Evolutionary conservation across 2,888 invertebrate species (phyloP).

Genomic region (Epicampocera succincta): DNA sequence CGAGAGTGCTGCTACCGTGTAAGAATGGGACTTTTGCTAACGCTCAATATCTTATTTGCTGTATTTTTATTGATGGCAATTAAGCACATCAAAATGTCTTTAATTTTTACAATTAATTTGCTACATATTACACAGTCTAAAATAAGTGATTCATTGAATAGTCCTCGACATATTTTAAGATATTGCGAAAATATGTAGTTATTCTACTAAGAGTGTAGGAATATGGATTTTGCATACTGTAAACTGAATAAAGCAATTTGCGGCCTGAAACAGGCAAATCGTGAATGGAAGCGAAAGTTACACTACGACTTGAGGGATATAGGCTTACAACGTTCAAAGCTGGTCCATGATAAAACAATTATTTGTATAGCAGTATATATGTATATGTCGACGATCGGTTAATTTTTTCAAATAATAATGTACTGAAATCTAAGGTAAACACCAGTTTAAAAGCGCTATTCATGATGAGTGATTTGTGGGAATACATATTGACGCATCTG

Average conservation of each 20-base stretch:
- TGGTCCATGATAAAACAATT: slow-evolving; percentile 4
- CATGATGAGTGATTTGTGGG: slow-evolving; percentile 29
- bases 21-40: too few relatives aligned
- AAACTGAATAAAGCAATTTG: slow-evolving; percentile 29
- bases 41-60: too few relatives aligned
- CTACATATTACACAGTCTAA: too few relatives aligned
- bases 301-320: slow-evolving; percentile 56
- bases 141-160: too few relatives aligned
- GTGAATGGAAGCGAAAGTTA: slow-evolving; percentile 68
- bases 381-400: slow-evolving; percentile 52
- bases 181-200: too few relatives aligned
- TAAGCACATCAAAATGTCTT: too few relatives aligned
- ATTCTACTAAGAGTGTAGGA: too few relatives aligned
- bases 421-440: slow-evolving; percentile 26
- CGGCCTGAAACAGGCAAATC: slow-evolving; percentile 64
- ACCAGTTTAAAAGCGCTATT: not conserved
- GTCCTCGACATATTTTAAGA: too few relatives aligned
- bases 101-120: too few relatives aligned
- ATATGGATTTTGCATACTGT: too few relatives aligned
- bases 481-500: slow-evolving; percentile 22
- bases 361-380: slow-evolving; percentile 7
- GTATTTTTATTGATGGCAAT: too few relatives aligned
- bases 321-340: slow-evolving; percentile 22
- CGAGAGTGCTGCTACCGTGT: too few relatives aligned
- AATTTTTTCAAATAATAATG: slow-evolving; percentile 48